A percentile compares a stretch with the other conserved stretches of the same genome.
Evolutionary conservation across 2,113 vertebrate species (phyloP).

Genomic region (Noctilio leporinus): DNA sequence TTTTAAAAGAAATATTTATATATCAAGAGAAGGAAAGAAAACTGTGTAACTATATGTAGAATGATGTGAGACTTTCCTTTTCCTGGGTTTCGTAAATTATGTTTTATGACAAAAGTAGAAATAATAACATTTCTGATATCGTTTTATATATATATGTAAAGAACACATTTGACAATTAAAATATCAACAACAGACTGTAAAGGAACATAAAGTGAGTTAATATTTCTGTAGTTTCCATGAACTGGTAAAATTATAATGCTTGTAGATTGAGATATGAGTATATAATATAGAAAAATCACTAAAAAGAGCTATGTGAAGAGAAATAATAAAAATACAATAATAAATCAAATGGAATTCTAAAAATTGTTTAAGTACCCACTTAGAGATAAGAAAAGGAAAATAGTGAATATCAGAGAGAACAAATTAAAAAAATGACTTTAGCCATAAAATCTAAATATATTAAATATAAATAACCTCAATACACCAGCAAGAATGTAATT

Average conservation of each 20-base stretch:
- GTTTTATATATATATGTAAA: neutral
- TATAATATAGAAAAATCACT: neutral
- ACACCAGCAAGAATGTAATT: neutral
- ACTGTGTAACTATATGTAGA: neutral
- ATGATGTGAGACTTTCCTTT: neutral
- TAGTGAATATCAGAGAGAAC: neutral
- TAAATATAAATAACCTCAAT: neutral
- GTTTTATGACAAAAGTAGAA: neutral
- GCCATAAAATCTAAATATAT: neutral
- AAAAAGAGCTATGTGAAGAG: neutral
- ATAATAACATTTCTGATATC: neutral
- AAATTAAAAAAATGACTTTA: neutral
- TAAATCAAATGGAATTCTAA: neutral
- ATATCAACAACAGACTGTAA: neutral
- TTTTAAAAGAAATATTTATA: neutral
- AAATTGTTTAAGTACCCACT: neutral
- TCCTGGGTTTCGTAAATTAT: neutral
- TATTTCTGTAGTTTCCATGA: neutral
- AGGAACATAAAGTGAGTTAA: neutral
- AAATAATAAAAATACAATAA: neutral
- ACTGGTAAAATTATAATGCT: neutral
- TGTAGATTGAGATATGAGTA: neutral
- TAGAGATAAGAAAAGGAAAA: neutral
- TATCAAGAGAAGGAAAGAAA: neutral
- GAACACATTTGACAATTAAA: neutral